Conservation (phyloP, 2,888 invertebrate species). For the Erpobdella octoculata region DNA sequence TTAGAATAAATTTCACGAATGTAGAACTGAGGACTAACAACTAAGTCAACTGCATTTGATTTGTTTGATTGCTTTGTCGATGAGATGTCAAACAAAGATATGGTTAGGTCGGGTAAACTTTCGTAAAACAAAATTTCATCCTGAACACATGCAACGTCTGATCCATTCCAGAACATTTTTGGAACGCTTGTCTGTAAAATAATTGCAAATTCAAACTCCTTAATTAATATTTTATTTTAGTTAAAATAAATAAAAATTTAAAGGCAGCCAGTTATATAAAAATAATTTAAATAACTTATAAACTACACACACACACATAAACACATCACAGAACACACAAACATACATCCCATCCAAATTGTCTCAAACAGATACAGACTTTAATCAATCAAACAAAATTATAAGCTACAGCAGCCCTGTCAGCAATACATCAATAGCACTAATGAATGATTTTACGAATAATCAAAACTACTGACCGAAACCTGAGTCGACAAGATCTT, state of each 20-base stretch:
- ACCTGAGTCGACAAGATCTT: not conserved
- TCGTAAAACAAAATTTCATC: not conserved
- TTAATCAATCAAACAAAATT: not conserved
- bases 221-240: no score
- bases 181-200: not conserved
- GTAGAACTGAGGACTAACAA: not conserved
- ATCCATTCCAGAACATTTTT: not conserved
- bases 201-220: no score
- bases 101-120: not conserved
- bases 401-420: no score
- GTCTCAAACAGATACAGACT: not conserved
- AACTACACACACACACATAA: no score
- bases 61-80: not conserved
- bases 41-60: not conserved
- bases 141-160: not conserved
- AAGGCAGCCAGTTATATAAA: no score
- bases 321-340: no score
- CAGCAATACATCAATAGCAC: no score
- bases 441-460: no score
- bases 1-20: not conserved
- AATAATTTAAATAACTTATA: no score
- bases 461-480: not conserved
- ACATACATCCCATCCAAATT: no score
- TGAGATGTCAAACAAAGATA: constrained; percentile 2
- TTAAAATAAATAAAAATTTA: no score